Evolutionary conservation across 2,888 invertebrate genomes (phyloP).

Genomic region (Heliconius charithonia): DNA sequence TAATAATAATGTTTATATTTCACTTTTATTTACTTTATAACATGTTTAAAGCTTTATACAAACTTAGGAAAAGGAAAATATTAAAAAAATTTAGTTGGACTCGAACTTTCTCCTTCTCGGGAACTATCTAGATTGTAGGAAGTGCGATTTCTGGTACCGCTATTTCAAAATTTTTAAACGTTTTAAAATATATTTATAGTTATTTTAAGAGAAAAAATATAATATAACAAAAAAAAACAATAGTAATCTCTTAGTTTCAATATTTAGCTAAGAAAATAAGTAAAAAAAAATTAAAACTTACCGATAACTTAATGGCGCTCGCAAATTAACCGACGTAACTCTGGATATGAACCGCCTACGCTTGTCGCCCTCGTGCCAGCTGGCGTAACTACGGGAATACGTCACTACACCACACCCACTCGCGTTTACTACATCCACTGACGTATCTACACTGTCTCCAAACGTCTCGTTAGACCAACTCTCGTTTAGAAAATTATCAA

Average conservation of each 20-base stretch:
- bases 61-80: no score
- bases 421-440: slow-evolving; percentile 65
- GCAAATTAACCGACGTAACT: slow-evolving; percentile 70
- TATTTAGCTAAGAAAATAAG: background rate
- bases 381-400: slow-evolving; percentile 73
- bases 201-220: no score
- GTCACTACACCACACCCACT: slow-evolving; percentile 68
- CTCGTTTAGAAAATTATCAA: slow-evolving; percentile 55
- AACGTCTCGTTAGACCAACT: slow-evolving; percentile 58
- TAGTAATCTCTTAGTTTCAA: background rate
- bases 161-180: no score
- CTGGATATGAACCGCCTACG: slow-evolving; percentile 59
- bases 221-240: no score
- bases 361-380: slow-evolving; percentile 75
- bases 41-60: no score
- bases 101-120: no score
- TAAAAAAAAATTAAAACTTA: slow-evolving; percentile 59
- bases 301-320: slow-evolving; percentile 81
- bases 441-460: slow-evolving; percentile 59
- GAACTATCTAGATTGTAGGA: no score
- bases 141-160: no score
- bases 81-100: no score
- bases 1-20: no score
- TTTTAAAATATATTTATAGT: no score
- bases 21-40: no score